Evolutionary conservation across 2,888 invertebrate species (phyloP).

Genomic region (Oasisia sp.): DNA sequence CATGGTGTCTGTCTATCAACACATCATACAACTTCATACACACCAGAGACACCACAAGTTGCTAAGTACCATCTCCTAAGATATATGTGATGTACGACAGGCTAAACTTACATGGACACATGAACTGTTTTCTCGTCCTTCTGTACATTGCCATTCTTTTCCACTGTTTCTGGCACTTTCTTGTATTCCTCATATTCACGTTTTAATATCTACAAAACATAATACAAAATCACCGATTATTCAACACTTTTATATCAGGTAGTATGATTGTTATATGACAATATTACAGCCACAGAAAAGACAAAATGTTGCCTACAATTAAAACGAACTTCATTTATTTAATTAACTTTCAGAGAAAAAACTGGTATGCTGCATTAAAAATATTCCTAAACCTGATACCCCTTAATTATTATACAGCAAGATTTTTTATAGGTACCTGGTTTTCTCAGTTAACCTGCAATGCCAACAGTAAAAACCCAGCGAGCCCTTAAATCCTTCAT

Average conservation of each 20-base stretch:
- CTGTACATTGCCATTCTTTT: not conserved
- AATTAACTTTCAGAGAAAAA: not conserved
- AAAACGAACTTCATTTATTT: not conserved
- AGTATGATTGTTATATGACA: too few relatives aligned
- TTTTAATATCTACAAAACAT: slow-evolving; percentile 28
- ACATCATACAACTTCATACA: too few relatives aligned
- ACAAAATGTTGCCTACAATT: too few relatives aligned
- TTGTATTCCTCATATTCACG: slow-evolving; percentile 27
- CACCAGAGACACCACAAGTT: too few relatives aligned
- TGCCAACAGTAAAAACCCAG: too few relatives aligned
- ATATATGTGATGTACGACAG: not conserved
- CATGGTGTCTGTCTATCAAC: too few relatives aligned
- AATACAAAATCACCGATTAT: too few relatives aligned
- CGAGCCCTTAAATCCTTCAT: too few relatives aligned
- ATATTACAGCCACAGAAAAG: too few relatives aligned
- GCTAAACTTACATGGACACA: not conserved
- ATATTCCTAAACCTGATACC: not conserved
- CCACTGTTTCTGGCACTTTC: not conserved
- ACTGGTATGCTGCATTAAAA: not conserved
- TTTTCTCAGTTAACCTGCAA: too few relatives aligned
- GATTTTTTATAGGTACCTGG: too few relatives aligned
- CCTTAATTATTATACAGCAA: not conserved
- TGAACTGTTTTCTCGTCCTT: not conserved
- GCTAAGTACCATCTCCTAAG: not conserved
- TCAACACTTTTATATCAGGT: too few relatives aligned